These are phyloP conservation scores for Fulmarus glacialis DNA, from an alignment of 2,113 vertebrate species.

Conservation along the genomic window DNA sequence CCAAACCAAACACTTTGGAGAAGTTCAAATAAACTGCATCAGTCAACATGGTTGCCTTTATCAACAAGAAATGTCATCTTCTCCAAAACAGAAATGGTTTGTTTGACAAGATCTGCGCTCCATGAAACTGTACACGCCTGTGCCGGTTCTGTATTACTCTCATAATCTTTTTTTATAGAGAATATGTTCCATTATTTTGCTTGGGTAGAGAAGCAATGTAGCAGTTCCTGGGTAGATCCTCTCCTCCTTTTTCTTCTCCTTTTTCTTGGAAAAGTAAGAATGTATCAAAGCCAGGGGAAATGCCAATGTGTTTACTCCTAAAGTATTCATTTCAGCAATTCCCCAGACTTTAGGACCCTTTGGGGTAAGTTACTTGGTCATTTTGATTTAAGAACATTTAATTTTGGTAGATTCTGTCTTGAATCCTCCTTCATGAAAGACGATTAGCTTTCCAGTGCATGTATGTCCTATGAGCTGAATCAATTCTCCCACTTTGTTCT, in stretches of 20 bases:
- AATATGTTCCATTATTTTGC: conserved; percentile 24
- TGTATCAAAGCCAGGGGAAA: conserved; percentile 35
- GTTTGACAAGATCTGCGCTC: conserved; percentile 25
- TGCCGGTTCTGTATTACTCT: not conserved
- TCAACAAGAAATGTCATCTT: conserved; percentile 35
- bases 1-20: conserved; percentile 24
- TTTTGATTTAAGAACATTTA: conserved; percentile 34
- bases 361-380: not conserved
- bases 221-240: not conserved
- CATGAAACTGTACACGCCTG: not conserved
- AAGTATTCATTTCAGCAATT: conserved; percentile 26
- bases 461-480: not conserved
- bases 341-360: not conserved
- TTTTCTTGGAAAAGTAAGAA: conserved; percentile 38
- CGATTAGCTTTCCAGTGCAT: not conserved
- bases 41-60: not conserved
- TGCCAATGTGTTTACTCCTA: conserved; percentile 11
- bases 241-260: not conserved
- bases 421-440: not conserved
- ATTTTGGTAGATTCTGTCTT: conserved; percentile 11
- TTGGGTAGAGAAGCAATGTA: not conserved
- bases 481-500: not conserved
- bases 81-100: conserved; percentile 28
- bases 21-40: conserved; percentile 44
- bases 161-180: not conserved